Evolutionary conservation across 2,797 vertebrate genomes (phyloP).

Genomic region (Tadarida brasiliensis): DNA sequence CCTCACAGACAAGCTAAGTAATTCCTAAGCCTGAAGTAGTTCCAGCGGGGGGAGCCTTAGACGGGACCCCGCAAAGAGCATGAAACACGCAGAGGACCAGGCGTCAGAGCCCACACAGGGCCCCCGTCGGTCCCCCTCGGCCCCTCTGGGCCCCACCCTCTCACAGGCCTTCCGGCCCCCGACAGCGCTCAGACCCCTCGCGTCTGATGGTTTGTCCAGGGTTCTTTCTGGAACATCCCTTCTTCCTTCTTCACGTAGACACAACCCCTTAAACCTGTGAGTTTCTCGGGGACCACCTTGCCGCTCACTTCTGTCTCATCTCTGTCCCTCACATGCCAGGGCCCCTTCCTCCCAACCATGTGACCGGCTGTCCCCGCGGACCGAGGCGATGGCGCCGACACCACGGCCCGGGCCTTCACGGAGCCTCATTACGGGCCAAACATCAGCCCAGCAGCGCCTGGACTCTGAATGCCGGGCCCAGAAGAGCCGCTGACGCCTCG

Average conservation of each 20-base stretch:
- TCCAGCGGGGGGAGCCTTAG: neutral
- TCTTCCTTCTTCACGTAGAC: neutral
- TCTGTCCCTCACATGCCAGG: neutral
- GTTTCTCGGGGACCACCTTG: neutral
- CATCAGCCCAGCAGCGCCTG: rapidly evolving
- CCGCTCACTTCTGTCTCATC: neutral
- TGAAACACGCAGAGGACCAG: rapidly evolving
- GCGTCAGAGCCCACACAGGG: rapidly evolving
- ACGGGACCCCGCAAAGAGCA: neutral
- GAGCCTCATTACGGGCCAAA: neutral
- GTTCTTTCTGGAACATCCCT: rapidly evolving
- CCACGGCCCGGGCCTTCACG: rapidly evolving
- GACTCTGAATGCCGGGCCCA: rapidly evolving
- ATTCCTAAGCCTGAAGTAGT: too few relatives aligned
- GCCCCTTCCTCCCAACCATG: rapidly evolving
- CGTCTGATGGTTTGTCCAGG: rapidly evolving
- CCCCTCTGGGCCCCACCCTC: rapidly evolving
- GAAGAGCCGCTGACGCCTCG: rapidly evolving
- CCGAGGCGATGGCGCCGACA: rapidly evolving
- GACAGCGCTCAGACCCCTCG: rapidly evolving
- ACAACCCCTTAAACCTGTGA: rapidly evolving
- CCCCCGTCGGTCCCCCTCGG: rapidly evolving
- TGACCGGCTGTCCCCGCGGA: rapidly evolving
- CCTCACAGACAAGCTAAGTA: neutral
- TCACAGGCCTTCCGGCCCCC: rapidly evolving